A percentile compares a stretch with the other conserved stretches of the same genome.
Evolutionary conservation across 2,113 vertebrate species (phyloP).

Genomic region (Gadus macrocephalus): DNA sequence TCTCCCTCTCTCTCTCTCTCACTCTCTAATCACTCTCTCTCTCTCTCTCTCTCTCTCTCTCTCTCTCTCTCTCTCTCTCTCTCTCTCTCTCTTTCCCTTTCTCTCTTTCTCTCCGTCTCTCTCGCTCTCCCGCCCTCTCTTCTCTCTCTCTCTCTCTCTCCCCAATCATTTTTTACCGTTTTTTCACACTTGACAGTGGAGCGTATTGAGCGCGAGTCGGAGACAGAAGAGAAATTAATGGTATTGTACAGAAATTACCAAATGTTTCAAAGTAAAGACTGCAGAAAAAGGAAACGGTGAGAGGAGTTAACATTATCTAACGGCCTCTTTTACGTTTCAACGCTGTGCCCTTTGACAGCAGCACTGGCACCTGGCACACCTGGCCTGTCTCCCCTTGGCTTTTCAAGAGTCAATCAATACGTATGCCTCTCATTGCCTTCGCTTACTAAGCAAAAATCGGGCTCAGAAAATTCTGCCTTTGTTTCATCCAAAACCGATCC

Average conservation of each 20-base stretch:
- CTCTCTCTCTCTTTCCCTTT: too few relatives aligned
- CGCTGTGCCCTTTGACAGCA: neutral
- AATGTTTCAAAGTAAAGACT: slow-evolving; percentile 25
- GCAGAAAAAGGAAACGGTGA: slow-evolving; percentile 6
- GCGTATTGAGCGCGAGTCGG: slow-evolving; percentile 49
- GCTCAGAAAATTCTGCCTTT: neutral
- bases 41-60: too few relatives aligned
- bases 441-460: neutral
- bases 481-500: neutral
- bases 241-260: slow-evolving; percentile 26
- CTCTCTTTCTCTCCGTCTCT: slow-evolving; percentile 30
- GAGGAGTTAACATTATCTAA: slow-evolving; percentile 52
- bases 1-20: slow-evolving; percentile 21
- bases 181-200: slow-evolving; percentile 60
- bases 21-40: too few relatives aligned
- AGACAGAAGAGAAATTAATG: slow-evolving; percentile 1
- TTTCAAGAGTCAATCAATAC: neutral
- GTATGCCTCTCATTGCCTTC: neutral
- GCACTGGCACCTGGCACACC: neutral
- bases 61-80: too few relatives aligned
- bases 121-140: slow-evolving; percentile 5
- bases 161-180: slow-evolving; percentile 43
- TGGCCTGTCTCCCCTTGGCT: neutral
- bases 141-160: slow-evolving; percentile 52
- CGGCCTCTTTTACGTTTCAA: slow-evolving; percentile 11